Base-by-base conservation (phyloP, 2,888 invertebrate genomes). In the Leucophora obtusa region DNA sequence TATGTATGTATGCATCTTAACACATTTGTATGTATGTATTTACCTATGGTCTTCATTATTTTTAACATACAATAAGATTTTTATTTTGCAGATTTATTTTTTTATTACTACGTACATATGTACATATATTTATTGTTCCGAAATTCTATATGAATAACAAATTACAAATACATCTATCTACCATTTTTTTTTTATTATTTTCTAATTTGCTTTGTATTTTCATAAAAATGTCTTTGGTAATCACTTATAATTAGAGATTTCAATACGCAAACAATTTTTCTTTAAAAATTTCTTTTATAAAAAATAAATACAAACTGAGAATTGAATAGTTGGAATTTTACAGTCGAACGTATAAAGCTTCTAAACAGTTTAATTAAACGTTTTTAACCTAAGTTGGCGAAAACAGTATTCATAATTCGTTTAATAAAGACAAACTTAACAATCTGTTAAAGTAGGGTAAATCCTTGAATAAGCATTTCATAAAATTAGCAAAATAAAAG, bases 131-230 rank as follows among this genome's bases (percentile, higher is more conserved):
- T 68, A 35, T 75, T 35, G 51, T 56, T 73, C 59, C 65, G 21
- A 73, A 59, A 51, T 54, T 70, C 28, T 54, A 59, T 56, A 70
- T 35, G 18, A 33, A 38, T 66, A 66, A 79, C 60, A 70, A 66
- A 62, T 75, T 81, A 60, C 60, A 68, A 76, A 59, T 56, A 66
- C 60, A 77, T 70, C 78, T 71, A 74, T 66, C 74, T 71, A 82
- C 56, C 33, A 28, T 50, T 62, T 63, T 43, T 70, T 11, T 54
- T 60, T 63, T 35, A 2, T 21, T 59, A 28, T 50, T 73, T 66
- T 54, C 59, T 43, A 35, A 54, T 63, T 10, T 9, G 3, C n/a
- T 58, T 53, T 54, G 18, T 38, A n/a, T 53, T 66, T 43, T 17
- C n/a, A 51, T 17, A 35, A 58, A 62, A 66, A 70, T 54, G 8